Evolutionary conservation across 2,113 vertebrate genomes (phyloP).

Genomic region (Potamarius usumacintae): DNA sequence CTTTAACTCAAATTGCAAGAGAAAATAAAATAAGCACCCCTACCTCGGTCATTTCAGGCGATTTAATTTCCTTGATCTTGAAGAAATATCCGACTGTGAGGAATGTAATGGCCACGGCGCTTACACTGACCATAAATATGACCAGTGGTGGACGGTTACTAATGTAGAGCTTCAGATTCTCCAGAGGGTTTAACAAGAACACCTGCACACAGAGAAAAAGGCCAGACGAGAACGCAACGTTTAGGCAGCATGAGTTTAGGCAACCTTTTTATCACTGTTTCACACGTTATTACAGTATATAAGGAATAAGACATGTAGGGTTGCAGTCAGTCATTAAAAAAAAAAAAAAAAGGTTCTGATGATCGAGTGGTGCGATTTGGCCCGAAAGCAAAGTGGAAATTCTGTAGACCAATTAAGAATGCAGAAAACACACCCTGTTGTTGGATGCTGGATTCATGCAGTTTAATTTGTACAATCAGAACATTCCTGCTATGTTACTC

Average conservation of each 20-base stretch:
- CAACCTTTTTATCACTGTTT: background rate
- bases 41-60: constrained; percentile 95
- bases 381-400: background rate
- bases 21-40: background rate
- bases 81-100: constrained; percentile 98
- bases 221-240: background rate
- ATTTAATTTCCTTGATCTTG: constrained; percentile 99
- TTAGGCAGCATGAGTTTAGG: background rate
- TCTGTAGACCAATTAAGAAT: background rate
- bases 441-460: background rate
- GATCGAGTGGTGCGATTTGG: background rate
- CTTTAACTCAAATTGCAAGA: background rate
- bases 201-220: constrained; percentile 62
- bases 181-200: constrained; percentile 85
- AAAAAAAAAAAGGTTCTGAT: background rate
- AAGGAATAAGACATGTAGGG: background rate
- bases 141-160: constrained; percentile 93
- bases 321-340: background rate
- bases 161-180: constrained; percentile 92
- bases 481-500: background rate
- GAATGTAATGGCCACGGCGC: constrained; percentile 94
- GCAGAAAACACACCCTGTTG: background rate
- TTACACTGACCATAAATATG: constrained; percentile 98
- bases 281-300: background rate
- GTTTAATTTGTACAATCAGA: constrained; percentile 6